phyloP scores from a whole-genome alignment of 2,888 invertebrate species.

The Plebejus melissa region DNA sequence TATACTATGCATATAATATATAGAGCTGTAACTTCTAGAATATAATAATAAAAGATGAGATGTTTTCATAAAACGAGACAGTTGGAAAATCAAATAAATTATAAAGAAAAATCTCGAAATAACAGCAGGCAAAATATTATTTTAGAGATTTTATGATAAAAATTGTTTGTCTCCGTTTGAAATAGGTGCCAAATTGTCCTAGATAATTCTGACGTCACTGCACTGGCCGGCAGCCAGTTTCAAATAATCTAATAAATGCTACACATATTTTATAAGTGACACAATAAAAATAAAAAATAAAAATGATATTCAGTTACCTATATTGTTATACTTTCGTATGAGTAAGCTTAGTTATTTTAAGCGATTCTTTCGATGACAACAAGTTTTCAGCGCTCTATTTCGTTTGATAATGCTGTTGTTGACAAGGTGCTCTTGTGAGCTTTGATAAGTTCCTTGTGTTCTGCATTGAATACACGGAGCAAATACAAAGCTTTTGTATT shows the following conservation, averaged over 20 bases:
- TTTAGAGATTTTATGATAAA: constrained; percentile 61
- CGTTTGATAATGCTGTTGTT: neutral
- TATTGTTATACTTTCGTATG: constrained; percentile 17
- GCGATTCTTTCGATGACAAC: neutral
- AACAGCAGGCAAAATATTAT: constrained; percentile 38
- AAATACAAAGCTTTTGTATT: too few relatives aligned
- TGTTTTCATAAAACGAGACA: neutral
- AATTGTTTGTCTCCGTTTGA: constrained; percentile 65
- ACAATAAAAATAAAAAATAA: neutral
- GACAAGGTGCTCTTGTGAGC: neutral
- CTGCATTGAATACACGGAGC: neutral
- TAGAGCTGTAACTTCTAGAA: too few relatives aligned
- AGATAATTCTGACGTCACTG: constrained; percentile 71
- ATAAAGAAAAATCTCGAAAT: constrained; percentile 34
- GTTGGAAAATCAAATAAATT: neutral
- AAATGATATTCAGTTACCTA: constrained; percentile 28
- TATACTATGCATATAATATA: too few relatives aligned
- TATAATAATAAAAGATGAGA: too few relatives aligned
- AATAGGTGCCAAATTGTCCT: constrained; percentile 71
- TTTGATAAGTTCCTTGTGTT: neutral
- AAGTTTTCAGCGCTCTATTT: neutral
- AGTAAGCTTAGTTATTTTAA: neutral
- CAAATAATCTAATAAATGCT: constrained; percentile 58
- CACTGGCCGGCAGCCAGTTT: constrained; percentile 61
- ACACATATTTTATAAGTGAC: constrained; percentile 29